Base-by-base conservation (phyloP, 2,888 invertebrate species). In the Scaptomyza reducta region DNA sequence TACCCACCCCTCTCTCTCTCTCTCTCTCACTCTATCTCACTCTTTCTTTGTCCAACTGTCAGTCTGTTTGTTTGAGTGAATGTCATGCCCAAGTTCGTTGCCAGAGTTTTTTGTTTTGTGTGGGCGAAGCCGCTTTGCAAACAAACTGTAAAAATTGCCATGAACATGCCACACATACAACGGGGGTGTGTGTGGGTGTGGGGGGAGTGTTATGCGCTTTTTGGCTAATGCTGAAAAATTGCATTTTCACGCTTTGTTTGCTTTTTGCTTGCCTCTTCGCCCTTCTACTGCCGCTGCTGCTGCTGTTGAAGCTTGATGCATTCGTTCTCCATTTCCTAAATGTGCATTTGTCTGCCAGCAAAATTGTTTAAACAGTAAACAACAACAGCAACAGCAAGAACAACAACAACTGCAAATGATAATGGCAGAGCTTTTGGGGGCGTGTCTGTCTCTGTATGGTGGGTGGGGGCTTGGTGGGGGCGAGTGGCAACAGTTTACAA, bases 201-300 rank as follows among this genome's bases (percentile, higher is more conserved):
- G 29, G 3, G 27, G 9, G 18, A n/a, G n/a, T n/a, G 44, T 14
- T 6, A 0, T 11, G 33, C 14, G 33, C 40, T 41, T 14, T 14
- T 40, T 57, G 50, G 42, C 13, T 59, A 54, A 45, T 42, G 54
- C 47, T 68, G 64, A 76, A 83, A 88, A 89, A 89, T 79, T 85
- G 85, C 83, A 89, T 88, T 90, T 89, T 89, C 90, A 89, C 89
- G 90, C 82, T 89, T 89, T 89, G 81, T 56, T 78, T 75, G 79
- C 18, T 71, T 57, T 57, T 57, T 13, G 1, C 10, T 13, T 2
- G 44, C 40, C 29, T 14, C 35, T 10, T n/a, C 10, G 13, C 14
- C 5, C n/a, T 11, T 18, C n/a, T 22, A n/a, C 33, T 49, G 33
- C 4, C 1, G 41, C 13, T 13, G 16, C 16, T 18, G 31, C 13